phyloP scores from a whole-genome alignment of 2,888 invertebrate species.

The Hymenopus coronatus region DNA sequence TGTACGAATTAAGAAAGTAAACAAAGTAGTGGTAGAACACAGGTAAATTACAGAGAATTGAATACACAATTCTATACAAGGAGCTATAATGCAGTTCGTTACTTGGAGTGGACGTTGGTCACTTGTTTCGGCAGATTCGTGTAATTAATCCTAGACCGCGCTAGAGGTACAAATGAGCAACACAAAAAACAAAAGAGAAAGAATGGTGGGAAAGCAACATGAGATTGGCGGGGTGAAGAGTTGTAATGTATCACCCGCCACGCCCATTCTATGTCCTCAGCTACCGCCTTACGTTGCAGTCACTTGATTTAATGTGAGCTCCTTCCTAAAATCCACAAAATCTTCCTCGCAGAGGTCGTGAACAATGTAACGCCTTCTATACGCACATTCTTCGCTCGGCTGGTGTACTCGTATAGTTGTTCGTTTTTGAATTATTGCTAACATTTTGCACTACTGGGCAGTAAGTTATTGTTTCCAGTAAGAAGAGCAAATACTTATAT shows the following conservation, averaged over 20 bases:
- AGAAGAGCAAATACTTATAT: too few species aligned
- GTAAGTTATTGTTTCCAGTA: too few species aligned
- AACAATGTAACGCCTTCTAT: neutral
- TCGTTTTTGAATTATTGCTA: too few species aligned
- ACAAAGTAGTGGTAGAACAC: too few species aligned
- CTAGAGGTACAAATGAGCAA: slow-evolving; percentile 6
- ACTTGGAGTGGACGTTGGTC: neutral
- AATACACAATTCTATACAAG: too few species aligned
- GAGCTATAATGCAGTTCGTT: too few species aligned
- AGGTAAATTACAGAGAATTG: too few species aligned
- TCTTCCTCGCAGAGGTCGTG: neutral
- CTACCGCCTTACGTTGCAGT: neutral
- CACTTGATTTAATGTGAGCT: neutral
- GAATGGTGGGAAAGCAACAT: neutral
- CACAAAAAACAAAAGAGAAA: slow-evolving; percentile 1
- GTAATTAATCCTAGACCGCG: neutral
- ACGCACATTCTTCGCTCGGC: too few species aligned
- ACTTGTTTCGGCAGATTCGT: neutral
- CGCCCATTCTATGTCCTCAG: slow-evolving; percentile 15
- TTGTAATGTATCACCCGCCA: neutral
- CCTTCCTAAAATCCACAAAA: neutral
- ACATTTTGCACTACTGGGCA: too few species aligned
- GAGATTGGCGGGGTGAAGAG: neutral
- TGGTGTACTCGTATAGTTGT: too few species aligned
- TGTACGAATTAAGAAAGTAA: too few species aligned